phyloP scores from a whole-genome alignment of 2,888 invertebrate genomes.

The Mactromeris polynyma region DNA sequence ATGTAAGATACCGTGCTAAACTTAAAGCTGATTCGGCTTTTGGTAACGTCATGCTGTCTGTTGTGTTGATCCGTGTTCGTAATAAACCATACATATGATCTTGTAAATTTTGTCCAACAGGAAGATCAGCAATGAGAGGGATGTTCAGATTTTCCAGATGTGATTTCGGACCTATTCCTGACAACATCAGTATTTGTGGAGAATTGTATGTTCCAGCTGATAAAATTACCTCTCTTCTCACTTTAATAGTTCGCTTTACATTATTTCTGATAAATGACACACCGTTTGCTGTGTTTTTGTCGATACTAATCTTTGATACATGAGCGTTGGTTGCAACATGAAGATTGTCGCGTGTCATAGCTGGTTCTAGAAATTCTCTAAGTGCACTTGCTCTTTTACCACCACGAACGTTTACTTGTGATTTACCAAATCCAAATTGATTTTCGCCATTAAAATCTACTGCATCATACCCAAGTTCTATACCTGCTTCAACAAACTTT shows the following conservation, averaged over 20 bases:
- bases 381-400: slow-evolving; percentile 83
- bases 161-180: slow-evolving; percentile 85
- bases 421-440: slow-evolving; percentile 52
- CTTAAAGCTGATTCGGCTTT: neutral
- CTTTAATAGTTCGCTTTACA: slow-evolving; percentile 62
- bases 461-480: slow-evolving; percentile 55
- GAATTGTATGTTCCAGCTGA: slow-evolving; percentile 85
- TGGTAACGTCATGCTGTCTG: slow-evolving; percentile 10
- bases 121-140: slow-evolving; percentile 80
- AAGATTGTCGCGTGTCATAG: slow-evolving; percentile 76
- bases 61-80: slow-evolving; percentile 29
- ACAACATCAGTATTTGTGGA: slow-evolving; percentile 85
- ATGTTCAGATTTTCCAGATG: slow-evolving; percentile 83
- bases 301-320: slow-evolving; percentile 73
- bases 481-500: slow-evolving; percentile 26
- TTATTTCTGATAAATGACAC: slow-evolving; percentile 73
- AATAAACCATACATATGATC: slow-evolving; percentile 72
- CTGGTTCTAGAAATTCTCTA: slow-evolving; percentile 82
- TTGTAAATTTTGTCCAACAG: slow-evolving; percentile 83
- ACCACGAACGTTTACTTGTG: slow-evolving; percentile 50
- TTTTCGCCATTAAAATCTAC: slow-evolving; percentile 59
- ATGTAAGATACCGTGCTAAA: slow-evolving; percentile 22
- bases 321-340: slow-evolving; percentile 75
- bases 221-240: slow-evolving; percentile 80
- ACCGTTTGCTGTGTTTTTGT: slow-evolving; percentile 72